These are phyloP conservation scores for Sarcophaga variegata DNA, from an alignment of 2,888 invertebrate species.

Conservation along the genomic window DNA sequence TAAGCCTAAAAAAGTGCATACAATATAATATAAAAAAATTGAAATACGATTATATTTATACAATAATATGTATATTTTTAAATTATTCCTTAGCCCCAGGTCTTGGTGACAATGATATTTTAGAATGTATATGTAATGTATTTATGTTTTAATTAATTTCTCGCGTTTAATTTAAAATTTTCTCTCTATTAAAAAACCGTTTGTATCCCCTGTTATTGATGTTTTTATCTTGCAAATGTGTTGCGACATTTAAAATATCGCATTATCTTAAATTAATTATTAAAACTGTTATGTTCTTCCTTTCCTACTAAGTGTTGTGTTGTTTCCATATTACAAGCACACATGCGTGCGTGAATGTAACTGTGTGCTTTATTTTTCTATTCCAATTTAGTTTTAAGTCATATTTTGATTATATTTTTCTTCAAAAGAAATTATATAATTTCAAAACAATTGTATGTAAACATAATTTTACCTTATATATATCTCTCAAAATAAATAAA, in stretches of 20 bases:
- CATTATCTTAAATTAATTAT: neutral
- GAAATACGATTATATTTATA: constrained; percentile 32
- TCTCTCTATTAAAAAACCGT: neutral
- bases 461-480: constrained; percentile 13
- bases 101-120: constrained; percentile 43
- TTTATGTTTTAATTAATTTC: constrained; percentile 8
- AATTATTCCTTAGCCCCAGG: constrained; percentile 54
- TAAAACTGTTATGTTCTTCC: neutral
- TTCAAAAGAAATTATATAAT: constrained; percentile 6
- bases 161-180: constrained; percentile 13
- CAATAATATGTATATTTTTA: constrained; percentile 55
- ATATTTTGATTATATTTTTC: constrained; percentile 11
- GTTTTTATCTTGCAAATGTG: neutral
- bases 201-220: neutral
- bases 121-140: constrained; percentile 27
- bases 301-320: neutral
- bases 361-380: constrained; percentile 22
- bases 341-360: neutral
- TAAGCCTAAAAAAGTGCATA: constrained; percentile 36
- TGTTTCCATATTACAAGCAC: neutral
- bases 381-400: constrained; percentile 37
- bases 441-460: constrained; percentile 31
- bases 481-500: constrained; percentile 4
- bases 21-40: constrained; percentile 9
- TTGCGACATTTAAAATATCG: neutral